A percentile compares a stretch with the other conserved stretches of the same genome.
Conservation (phyloP, 2,888 invertebrate species). For the Yponomeuta evonymella region DNA sequence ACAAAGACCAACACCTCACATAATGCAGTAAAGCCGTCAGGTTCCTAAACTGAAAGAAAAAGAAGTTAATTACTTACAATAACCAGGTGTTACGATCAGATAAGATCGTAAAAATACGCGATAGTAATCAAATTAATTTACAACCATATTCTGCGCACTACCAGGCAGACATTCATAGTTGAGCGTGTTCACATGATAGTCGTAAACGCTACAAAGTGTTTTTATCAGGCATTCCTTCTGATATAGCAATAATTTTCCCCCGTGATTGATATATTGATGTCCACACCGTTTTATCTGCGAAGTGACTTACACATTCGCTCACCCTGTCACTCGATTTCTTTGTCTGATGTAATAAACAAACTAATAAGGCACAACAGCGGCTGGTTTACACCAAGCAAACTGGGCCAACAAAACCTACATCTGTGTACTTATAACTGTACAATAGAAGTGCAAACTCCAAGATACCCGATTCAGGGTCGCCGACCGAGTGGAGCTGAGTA, state of each 20-base stretch:
- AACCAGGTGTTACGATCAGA: neutral
- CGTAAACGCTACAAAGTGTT: conserved; percentile 4
- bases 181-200: neutral
- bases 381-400: neutral
- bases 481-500: too few species aligned
- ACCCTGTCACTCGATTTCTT: neutral
- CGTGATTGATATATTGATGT: conserved; percentile 13
- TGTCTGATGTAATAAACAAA: neutral
- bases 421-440: too few species aligned
- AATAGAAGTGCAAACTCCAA: too few species aligned
- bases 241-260: neutral
- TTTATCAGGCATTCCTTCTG: conserved; percentile 2
- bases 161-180: neutral
- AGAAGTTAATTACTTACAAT: neutral
- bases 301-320: neutral
- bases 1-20: too few species aligned
- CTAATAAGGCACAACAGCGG: neutral
- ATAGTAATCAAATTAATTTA: conserved; percentile 1
- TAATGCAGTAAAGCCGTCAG: neutral
- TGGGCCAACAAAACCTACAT: neutral
- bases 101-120: neutral
- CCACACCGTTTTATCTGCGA: conserved; percentile 7
- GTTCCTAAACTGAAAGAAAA: neutral
- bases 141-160: neutral
- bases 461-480: too few species aligned